Evolutionary conservation across 2,888 invertebrate genomes (phyloP).

Genomic region (Epinotia nisella): DNA sequence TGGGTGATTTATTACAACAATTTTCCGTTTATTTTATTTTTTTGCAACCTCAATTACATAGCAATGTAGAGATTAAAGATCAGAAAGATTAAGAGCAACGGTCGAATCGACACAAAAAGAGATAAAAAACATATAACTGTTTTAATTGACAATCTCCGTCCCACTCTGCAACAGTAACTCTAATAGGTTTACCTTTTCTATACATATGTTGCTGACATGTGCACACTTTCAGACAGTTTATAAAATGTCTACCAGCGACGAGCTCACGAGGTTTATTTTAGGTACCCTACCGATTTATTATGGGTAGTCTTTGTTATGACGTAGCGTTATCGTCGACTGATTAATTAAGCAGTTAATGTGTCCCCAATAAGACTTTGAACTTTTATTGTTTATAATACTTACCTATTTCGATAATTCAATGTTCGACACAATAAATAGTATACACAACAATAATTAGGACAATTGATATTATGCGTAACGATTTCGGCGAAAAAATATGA

Average conservation of each 20-base stretch:
- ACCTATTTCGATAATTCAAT: too few relatives aligned
- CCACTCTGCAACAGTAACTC: slow-evolving; percentile 34
- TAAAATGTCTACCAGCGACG: neutral
- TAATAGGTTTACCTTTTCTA: slow-evolving; percentile 40
- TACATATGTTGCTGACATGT: slow-evolving; percentile 14
- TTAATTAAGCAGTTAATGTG: too few relatives aligned
- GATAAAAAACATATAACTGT: slow-evolving; percentile 40
- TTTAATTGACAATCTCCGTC: slow-evolving; percentile 42
- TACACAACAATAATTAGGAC: too few relatives aligned
- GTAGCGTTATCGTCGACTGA: too few relatives aligned
- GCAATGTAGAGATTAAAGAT: slow-evolving; percentile 24
- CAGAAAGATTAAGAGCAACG: slow-evolving; percentile 35
- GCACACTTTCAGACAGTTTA: neutral
- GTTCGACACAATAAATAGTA: too few relatives aligned
- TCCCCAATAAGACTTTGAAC: too few relatives aligned
- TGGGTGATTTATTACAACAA: slow-evolving; percentile 2
- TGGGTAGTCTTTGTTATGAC: too few relatives aligned
- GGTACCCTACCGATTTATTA: too few relatives aligned
- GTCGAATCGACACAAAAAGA: slow-evolving; percentile 21
- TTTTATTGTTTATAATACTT: too few relatives aligned
- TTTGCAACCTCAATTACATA: slow-evolving; percentile 18
- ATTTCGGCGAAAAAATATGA: too few relatives aligned
- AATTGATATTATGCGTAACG: too few relatives aligned
- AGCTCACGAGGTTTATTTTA: too few relatives aligned
- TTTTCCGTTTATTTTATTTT: neutral